These are phyloP conservation scores for Pseudopleuronectes americanus DNA, from an alignment of 2,797 vertebrate genomes.

Conservation along the genomic window DNA sequence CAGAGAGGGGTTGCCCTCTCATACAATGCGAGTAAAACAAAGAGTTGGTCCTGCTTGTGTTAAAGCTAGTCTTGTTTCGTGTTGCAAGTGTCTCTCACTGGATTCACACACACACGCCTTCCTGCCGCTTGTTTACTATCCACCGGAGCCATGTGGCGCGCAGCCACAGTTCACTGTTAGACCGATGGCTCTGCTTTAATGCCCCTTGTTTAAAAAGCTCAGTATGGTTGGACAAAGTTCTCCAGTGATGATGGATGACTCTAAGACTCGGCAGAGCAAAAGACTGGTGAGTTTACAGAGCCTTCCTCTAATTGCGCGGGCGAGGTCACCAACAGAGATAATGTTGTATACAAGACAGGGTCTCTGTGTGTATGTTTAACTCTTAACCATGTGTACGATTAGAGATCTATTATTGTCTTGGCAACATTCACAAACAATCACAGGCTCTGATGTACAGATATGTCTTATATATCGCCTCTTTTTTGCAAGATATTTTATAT, in stretches of 20 bases:
- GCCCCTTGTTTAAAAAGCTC: background rate
- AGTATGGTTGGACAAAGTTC: background rate
- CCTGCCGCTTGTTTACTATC: slow-evolving; percentile 1
- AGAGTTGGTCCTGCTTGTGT: background rate
- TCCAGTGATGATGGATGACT: slow-evolving; percentile 82
- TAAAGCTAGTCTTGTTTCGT: background rate
- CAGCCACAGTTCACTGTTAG: no score
- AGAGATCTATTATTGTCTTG: no score
- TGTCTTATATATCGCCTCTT: no score
- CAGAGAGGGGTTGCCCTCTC: no score
- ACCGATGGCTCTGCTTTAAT: background rate
- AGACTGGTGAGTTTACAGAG: slow-evolving; percentile 88
- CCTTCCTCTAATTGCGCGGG: no score
- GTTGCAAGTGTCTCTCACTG: background rate
- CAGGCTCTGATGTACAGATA: no score
- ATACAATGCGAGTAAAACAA: no score
- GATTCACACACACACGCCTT: background rate
- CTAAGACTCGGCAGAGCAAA: slow-evolving; percentile 91
- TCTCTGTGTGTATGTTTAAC: background rate
- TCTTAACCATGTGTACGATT: no score
- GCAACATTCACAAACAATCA: no score
- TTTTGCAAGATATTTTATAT: no score
- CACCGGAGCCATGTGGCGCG: slow-evolving; percentile 2
- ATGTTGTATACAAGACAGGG: background rate
- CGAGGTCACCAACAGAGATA: no score